Conservation (phyloP, 2,113 vertebrate genomes). For the Bettongia penicillata region DNA sequence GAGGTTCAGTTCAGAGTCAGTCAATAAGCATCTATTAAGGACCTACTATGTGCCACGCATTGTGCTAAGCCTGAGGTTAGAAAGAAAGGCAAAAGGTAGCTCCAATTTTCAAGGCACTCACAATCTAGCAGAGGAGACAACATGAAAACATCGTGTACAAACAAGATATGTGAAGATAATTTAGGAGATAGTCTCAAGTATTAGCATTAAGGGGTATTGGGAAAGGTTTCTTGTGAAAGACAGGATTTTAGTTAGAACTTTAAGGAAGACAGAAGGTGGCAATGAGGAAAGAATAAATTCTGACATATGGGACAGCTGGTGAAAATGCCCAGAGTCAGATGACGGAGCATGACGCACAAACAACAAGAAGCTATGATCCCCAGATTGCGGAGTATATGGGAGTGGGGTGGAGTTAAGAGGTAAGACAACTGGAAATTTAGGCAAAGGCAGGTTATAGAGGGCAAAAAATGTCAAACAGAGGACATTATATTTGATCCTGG, state of each 20-base stretch:
- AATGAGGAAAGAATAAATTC: not conserved
- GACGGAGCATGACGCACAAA: not conserved
- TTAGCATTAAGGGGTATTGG: not conserved
- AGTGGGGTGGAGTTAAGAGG: not conserved
- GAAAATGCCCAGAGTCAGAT: not conserved
- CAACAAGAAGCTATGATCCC: not conserved
- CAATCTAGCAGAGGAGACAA: not conserved
- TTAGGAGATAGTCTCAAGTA: not conserved
- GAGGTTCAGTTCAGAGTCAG: not conserved
- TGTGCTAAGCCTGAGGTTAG: not conserved
- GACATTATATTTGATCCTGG: not conserved
- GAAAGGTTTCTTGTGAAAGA: not conserved
- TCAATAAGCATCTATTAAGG: not conserved
- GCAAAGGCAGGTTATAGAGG: not conserved
- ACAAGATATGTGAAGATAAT: not conserved
- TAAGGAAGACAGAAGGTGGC: not conserved
- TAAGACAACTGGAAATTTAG: not conserved
- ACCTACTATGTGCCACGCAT: not conserved
- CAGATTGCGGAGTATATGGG: not conserved
- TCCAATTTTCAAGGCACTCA: not conserved
- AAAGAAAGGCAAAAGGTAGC: not conserved
- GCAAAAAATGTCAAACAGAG: not conserved
- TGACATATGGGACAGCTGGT: not conserved
- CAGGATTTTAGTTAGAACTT: not conserved
- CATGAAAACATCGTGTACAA: not conserved